A percentile compares a stretch with the other conserved stretches of the same genome.
These are phyloP conservation scores for Scaptodrosophila latifasciaeformis DNA, from an alignment of 2,888 invertebrate species.

Conservation along the genomic window DNA sequence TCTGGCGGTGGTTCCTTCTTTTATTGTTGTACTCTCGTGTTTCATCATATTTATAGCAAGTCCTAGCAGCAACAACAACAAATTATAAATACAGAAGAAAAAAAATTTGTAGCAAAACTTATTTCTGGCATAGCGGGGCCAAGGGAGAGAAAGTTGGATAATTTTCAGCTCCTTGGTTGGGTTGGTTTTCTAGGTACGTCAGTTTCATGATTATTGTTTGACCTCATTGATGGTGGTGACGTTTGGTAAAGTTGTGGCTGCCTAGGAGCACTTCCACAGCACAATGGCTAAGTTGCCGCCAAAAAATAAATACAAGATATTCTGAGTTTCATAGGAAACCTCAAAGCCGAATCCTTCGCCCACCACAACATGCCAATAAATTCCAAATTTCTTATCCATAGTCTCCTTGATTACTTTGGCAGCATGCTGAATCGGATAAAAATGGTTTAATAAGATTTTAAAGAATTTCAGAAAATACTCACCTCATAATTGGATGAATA, in stretches of 20 bases:
- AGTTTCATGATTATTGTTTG: slow-evolving; percentile 22
- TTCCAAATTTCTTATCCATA: slow-evolving; percentile 96
- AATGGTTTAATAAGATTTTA: not conserved
- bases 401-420: slow-evolving; percentile 95
- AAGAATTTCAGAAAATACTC: slow-evolving; percentile 35
- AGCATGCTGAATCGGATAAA: slow-evolving; percentile 79
- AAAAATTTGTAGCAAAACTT: too few relatives aligned
- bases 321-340: slow-evolving; percentile 92
- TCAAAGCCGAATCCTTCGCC: slow-evolving; percentile 94
- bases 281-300: slow-evolving; percentile 92
- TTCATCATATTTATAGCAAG: too few relatives aligned
- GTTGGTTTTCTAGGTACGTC: slow-evolving; percentile 51
- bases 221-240: not conserved
- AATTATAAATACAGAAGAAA: too few relatives aligned
- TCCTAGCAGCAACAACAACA: too few relatives aligned
- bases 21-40: too few relatives aligned
- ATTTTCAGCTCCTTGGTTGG: slow-evolving; percentile 15
- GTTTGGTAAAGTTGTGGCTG: not conserved
- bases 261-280: slow-evolving; percentile 88
- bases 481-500: slow-evolving; percentile 89
- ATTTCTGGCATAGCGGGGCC: too few relatives aligned
- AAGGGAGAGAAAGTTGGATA: too few relatives aligned
- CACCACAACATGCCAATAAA: slow-evolving; percentile 95
- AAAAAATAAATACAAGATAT: slow-evolving; percentile 91
- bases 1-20: too few relatives aligned